Percentiles rank a stretch among this genome's conserved stretches.
phyloP scores from a whole-genome alignment of 1,140 invertebrate species.

The Drosophila kurseongensis region DNA sequence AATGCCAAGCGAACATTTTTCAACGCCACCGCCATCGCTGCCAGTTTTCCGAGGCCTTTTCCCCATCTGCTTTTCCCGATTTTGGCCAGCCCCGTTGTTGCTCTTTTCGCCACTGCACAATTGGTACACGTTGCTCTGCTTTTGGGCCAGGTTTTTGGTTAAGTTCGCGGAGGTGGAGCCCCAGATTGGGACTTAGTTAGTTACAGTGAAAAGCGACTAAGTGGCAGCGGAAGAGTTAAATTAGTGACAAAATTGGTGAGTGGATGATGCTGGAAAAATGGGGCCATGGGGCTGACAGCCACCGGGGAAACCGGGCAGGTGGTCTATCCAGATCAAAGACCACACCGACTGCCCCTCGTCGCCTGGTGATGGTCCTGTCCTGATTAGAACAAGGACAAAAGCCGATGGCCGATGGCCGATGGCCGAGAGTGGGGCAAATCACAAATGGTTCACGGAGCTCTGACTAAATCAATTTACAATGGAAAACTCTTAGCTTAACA shows the following conservation, averaged over 20 bases:
- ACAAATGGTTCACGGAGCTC: background rate
- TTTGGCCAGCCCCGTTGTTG: slow-evolving; percentile 1
- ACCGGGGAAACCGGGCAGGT: background rate
- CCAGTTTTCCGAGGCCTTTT: slow-evolving; percentile 3
- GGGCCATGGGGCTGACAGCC: background rate
- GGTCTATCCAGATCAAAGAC: slow-evolving; percentile 13
- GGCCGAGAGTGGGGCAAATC: background rate
- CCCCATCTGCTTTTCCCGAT: background rate
- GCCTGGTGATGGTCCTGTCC: slow-evolving; percentile 5
- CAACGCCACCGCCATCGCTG: slow-evolving; percentile 23
- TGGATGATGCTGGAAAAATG: slow-evolving; percentile 16
- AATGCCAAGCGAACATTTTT: slow-evolving; percentile 52
- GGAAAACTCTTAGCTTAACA: background rate
- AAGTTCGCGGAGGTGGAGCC: slow-evolving; percentile 35
- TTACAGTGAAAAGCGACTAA: slow-evolving; percentile 62
- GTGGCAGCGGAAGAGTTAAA: slow-evolving; percentile 64
- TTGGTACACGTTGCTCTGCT: slow-evolving; percentile 37
- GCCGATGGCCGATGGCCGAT: background rate
- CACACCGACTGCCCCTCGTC: background rate
- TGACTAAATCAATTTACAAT: slow-evolving; percentile 5
- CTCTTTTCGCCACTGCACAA: slow-evolving; percentile 29
- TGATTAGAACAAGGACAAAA: slow-evolving; percentile 22
- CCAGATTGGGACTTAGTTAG: slow-evolving; percentile 51
- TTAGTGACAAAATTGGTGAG: slow-evolving; percentile 58
- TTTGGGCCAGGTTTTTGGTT: slow-evolving; percentile 36